Conservation (phyloP, 2,797 vertebrate genomes). For the Cossypha niveicapilla region DNA sequence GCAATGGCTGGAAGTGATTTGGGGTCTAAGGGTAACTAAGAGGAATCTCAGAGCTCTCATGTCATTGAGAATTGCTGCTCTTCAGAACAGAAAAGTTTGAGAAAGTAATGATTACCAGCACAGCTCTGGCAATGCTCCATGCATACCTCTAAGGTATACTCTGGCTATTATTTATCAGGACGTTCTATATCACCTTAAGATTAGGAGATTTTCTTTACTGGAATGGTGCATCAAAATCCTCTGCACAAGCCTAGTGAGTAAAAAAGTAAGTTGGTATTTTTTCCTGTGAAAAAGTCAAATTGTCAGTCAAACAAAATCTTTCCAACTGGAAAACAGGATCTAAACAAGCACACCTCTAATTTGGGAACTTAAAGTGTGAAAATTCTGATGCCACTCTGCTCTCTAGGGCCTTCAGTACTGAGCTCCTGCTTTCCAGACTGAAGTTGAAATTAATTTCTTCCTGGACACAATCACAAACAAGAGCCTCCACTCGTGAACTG, state of each 20-base stretch:
- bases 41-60: background rate
- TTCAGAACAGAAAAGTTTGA: background rate
- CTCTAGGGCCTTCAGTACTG: background rate
- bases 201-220: background rate
- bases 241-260: background rate
- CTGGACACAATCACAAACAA: rapidly evolving
- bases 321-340: background rate
- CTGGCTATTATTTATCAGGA: background rate
- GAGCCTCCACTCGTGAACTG: background rate
- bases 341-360: background rate
- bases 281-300: background rate
- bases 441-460: background rate
- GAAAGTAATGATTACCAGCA: background rate
- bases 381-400: background rate
- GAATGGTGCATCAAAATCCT: background rate
- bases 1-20: background rate
- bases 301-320: background rate
- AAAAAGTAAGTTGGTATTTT: background rate
- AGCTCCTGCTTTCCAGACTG: background rate
- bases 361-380: background rate
- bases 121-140: background rate
- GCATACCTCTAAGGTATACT: background rate
- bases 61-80: background rate
- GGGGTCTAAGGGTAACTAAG: background rate
- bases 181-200: background rate